These are phyloP conservation scores for Dichetophora obliterata DNA, from an alignment of 2,888 invertebrate genomes.

Conservation along the genomic window DNA sequence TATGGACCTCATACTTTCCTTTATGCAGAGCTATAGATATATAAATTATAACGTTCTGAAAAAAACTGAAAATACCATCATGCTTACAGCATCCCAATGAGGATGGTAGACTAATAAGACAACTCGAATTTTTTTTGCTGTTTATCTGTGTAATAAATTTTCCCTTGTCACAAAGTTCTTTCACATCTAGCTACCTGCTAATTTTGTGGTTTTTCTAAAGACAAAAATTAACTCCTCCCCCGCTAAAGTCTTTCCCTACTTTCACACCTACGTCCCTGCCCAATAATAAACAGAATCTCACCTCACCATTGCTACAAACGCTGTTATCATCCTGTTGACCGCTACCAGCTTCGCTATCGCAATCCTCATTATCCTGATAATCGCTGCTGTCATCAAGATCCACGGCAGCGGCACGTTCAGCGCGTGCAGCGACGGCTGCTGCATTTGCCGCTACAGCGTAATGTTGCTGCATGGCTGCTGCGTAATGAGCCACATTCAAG, in stretches of 20 bases:
- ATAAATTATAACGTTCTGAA: no score
- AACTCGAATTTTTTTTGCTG: no score
- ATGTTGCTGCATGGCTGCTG: slow-evolving; percentile 65
- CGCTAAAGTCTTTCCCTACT: background rate
- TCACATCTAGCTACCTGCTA: no score
- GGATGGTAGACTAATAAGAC: no score
- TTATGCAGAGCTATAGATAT: no score
- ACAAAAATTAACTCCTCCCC: no score
- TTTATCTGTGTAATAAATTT: no score
- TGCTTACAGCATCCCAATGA: no score
- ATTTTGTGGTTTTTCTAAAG: no score
- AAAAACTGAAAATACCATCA: no score
- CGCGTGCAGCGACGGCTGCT: slow-evolving; percentile 60
- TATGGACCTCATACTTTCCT: no score
- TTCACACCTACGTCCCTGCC: slow-evolving; percentile 35
- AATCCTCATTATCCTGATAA: slow-evolving; percentile 65
- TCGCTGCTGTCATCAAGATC: slow-evolving; percentile 66
- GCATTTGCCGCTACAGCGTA: slow-evolving; percentile 62
- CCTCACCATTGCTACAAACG: slow-evolving; percentile 69
- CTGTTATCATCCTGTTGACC: slow-evolving; percentile 65
- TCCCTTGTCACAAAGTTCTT: no score
- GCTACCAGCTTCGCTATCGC: slow-evolving; percentile 65
- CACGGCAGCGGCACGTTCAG: slow-evolving; percentile 57
- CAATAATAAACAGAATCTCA: slow-evolving; percentile 64
- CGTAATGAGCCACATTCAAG: slow-evolving; percentile 64